Evolutionary conservation across 2,113 vertebrate species (phyloP).

Genomic region (Chunga burmeisteri): DNA sequence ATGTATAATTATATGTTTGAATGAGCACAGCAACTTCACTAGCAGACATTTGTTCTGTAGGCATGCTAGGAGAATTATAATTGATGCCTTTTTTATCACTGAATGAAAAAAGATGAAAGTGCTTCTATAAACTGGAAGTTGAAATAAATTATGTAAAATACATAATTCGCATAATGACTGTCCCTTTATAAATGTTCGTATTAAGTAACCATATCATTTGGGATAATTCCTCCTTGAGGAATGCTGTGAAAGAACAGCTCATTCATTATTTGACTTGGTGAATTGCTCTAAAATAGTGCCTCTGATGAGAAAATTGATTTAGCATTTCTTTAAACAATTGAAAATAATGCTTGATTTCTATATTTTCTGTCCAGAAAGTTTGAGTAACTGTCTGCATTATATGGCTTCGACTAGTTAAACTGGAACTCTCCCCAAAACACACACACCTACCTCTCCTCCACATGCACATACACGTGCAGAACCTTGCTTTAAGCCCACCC

Average conservation of each 20-base stretch:
- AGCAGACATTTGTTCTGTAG: constrained; percentile 41
- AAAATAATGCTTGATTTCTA: constrained; percentile 16
- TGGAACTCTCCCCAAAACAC: not conserved
- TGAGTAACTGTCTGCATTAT: not conserved
- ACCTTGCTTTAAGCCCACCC: not conserved
- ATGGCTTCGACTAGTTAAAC: not conserved
- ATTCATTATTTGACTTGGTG: constrained; percentile 61
- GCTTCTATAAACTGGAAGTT: constrained; percentile 46
- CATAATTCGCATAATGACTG: constrained; percentile 56
- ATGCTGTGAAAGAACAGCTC: constrained; percentile 28
- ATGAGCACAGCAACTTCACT: constrained; percentile 49
- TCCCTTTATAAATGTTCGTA: constrained; percentile 57
- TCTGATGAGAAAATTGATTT: constrained; percentile 54
- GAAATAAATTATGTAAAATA: constrained; percentile 63
- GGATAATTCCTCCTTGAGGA: constrained; percentile 51
- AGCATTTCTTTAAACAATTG: constrained; percentile 40
- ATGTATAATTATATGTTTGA: constrained; percentile 43
- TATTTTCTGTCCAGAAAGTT: not conserved
- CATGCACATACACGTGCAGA: not conserved
- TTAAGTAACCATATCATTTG: constrained; percentile 66
- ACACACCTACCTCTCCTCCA: not conserved
- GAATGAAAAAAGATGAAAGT: constrained; percentile 53
- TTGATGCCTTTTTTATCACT: constrained; percentile 43
- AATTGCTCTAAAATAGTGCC: constrained; percentile 49
- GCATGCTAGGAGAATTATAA: constrained; percentile 48